phyloP scores from a whole-genome alignment of 2,888 invertebrate species.

The Bombylius discolor region DNA sequence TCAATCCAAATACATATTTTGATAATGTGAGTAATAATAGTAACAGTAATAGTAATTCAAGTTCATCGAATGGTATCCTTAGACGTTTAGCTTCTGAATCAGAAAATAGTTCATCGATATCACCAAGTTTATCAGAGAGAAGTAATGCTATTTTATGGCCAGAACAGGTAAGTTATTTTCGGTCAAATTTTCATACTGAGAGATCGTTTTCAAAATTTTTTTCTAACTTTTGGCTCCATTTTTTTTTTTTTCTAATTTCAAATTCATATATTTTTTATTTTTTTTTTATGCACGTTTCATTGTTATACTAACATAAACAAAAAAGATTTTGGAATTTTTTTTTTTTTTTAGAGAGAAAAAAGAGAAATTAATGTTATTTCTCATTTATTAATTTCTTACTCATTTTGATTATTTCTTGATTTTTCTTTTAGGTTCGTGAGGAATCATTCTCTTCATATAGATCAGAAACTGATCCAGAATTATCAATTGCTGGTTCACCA shows the following conservation, averaged over 20 bases:
- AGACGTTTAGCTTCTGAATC: conserved; percentile 18
- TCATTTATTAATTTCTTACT: too few species aligned
- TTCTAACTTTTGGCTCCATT: too few species aligned
- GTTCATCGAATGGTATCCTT: conserved; percentile 8
- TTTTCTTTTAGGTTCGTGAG: conserved; percentile 38
- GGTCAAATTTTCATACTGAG: too few species aligned
- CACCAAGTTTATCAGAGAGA: conserved; percentile 21
- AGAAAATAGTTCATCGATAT: conserved; percentile 21
- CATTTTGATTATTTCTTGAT: neutral
- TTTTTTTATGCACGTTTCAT: too few species aligned
- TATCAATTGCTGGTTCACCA: conserved; percentile 44
- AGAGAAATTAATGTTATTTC: neutral
- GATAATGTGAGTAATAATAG: conserved; percentile 15
- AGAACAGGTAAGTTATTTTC: conserved; percentile 19
- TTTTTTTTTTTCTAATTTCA: too few species aligned
- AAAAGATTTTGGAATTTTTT: too few species aligned
- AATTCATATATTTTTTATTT: too few species aligned
- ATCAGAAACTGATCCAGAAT: conserved; percentile 42
- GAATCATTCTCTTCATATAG: conserved; percentile 58
- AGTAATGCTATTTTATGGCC: conserved; percentile 20
- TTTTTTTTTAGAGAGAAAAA: too few species aligned
- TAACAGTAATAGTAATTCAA: conserved; percentile 18
- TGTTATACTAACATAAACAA: too few species aligned
- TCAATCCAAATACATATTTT: conserved; percentile 6
- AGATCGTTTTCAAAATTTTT: neutral